phyloP scores from a whole-genome alignment of 2,113 vertebrate species.

The Anser cygnoides region DNA sequence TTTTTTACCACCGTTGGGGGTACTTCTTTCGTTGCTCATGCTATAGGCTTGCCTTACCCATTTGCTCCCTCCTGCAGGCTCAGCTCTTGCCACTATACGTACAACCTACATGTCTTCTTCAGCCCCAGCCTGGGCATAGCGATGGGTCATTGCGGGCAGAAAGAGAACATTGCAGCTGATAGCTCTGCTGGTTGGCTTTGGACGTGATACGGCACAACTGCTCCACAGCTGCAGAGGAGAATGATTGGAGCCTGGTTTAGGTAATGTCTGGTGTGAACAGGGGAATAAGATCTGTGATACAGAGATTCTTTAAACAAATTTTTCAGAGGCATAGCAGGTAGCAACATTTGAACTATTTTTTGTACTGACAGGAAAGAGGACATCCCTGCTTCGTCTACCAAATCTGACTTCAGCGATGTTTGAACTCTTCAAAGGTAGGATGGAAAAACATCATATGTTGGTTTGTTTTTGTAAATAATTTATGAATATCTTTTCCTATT shows the following conservation, averaged over 20 bases:
- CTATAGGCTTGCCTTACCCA: neutral
- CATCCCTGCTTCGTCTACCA: neutral
- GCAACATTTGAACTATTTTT: neutral
- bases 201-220: neutral
- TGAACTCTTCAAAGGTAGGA: neutral
- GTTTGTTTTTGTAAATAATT: neutral
- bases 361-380: neutral
- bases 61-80: neutral
- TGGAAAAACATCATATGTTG: neutral
- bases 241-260: neutral
- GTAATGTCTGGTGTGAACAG: neutral
- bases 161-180: rapidly evolving
- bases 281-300: neutral
- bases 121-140: rapidly evolving
- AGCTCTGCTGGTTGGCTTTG: neutral
- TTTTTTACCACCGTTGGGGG: neutral
- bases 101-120: rapidly evolving
- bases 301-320: neutral
- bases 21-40: neutral
- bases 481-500: neutral
- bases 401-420: neutral
- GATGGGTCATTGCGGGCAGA: neutral
- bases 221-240: neutral
- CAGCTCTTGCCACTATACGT: neutral
- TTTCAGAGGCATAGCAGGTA: neutral